A percentile compares a stretch with the other conserved stretches of the same genome.
Evolutionary conservation across 2,888 invertebrate genomes (phyloP).

Genomic region (Limenitis camilla): DNA sequence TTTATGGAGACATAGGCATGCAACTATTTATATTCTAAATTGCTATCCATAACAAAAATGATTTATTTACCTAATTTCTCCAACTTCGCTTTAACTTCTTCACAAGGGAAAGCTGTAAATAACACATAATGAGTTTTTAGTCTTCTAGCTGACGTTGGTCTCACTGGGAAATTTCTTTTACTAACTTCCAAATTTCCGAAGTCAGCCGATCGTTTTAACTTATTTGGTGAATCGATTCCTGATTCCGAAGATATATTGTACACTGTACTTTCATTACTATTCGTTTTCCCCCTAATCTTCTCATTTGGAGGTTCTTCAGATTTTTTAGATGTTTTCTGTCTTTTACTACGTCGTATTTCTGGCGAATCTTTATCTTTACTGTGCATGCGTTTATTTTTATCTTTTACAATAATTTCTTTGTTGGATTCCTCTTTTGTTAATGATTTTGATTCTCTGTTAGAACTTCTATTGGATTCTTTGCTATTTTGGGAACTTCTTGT

Average conservation of each 20-base stretch:
- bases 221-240: constrained; percentile 37
- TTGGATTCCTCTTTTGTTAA: neutral
- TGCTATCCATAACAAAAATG: constrained; percentile 1
- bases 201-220: constrained; percentile 38
- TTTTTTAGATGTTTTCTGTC: constrained; percentile 37
- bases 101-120: constrained; percentile 52
- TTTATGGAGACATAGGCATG: too few species aligned
- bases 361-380: constrained; percentile 26
- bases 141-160: constrained; percentile 38
- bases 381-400: constrained; percentile 20
- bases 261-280: constrained; percentile 43
- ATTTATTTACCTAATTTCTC: constrained; percentile 49
- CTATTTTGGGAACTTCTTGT: too few species aligned
- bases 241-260: constrained; percentile 48
- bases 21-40: neutral
- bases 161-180: constrained; percentile 33
- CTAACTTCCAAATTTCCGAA: constrained; percentile 38
- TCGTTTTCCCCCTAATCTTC: constrained; percentile 9
- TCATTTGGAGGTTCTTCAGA: constrained; percentile 25
- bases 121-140: constrained; percentile 44
- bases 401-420: constrained; percentile 15
- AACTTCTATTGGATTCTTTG: too few species aligned
- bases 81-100: constrained; percentile 46
- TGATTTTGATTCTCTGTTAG: neutral
- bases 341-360: constrained; percentile 45